phyloP scores from a whole-genome alignment of 2,888 invertebrate species.

The Drosophila helvetica region DNA sequence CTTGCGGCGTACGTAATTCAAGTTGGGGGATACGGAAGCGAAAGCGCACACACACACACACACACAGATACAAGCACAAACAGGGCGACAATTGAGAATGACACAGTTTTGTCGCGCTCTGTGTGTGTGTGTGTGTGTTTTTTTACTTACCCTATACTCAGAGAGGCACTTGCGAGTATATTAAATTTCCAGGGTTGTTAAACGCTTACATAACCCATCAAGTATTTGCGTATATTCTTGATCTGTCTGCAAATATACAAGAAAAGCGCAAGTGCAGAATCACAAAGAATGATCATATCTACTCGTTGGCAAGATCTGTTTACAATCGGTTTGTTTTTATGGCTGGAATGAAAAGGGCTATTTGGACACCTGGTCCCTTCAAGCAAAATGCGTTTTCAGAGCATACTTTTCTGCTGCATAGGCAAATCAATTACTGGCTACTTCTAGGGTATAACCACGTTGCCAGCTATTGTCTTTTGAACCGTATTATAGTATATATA shows the following conservation, averaged over 20 bases:
- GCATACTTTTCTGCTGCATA: not conserved
- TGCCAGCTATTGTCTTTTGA: not conserved
- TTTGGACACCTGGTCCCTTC: too few relatives aligned
- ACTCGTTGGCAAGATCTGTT: too few relatives aligned
- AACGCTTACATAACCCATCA: too few relatives aligned
- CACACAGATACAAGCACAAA: constrained; percentile 3
- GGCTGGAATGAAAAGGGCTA: too few relatives aligned
- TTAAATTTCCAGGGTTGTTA: too few relatives aligned
- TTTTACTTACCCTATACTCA: constrained; percentile 2
- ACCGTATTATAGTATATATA: constrained; percentile 4
- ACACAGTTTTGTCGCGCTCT: constrained; percentile 66
- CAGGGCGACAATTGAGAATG: constrained; percentile 50
- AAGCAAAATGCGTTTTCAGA: too few relatives aligned
- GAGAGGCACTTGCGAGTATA: not conserved
- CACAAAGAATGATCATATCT: too few relatives aligned
- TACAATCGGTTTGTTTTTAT: too few relatives aligned
- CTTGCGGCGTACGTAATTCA: constrained; percentile 80
- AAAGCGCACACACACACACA: constrained; percentile 23
- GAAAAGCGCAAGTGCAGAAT: too few relatives aligned
- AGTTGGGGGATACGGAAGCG: constrained; percentile 53
- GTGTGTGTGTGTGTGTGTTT: constrained; percentile 6
- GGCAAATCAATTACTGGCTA: not conserved
- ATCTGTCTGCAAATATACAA: too few relatives aligned
- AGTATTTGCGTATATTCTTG: too few relatives aligned
- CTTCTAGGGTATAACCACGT: not conserved